A percentile compares a stretch with the other conserved stretches of the same genome.
Evolutionary conservation across 1,140 invertebrate genomes (phyloP).

Genomic region (Drosophila kurseongensis): DNA sequence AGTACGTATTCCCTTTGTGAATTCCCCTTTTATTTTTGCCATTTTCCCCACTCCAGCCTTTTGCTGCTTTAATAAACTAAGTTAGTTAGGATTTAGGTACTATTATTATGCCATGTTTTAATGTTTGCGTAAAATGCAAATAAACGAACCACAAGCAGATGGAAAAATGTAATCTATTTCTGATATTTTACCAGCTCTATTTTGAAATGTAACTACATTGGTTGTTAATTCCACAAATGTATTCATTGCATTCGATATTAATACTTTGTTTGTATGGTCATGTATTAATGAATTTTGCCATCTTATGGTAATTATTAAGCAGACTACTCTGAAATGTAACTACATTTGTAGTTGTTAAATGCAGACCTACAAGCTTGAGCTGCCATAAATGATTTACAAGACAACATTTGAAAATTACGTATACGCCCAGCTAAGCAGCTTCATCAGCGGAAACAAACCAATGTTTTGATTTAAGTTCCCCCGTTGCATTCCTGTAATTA

Average conservation of each 20-base stretch:
- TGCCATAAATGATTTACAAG: not conserved
- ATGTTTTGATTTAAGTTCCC: not conserved
- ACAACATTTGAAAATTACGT: constrained; percentile 3
- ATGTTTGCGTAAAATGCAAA: not conserved
- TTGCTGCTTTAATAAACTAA: constrained; percentile 20
- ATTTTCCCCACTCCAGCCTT: not conserved
- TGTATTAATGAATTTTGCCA: no score
- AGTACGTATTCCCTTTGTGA: constrained; percentile 35
- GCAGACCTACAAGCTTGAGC: not conserved
- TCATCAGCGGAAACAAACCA: not conserved
- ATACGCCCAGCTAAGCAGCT: constrained; percentile 5
- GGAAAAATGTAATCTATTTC: not conserved
- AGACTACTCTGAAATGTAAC: no score
- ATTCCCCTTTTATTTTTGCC: not conserved
- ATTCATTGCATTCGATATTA: no score
- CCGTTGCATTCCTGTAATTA: not conserved
- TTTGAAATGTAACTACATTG: no score
- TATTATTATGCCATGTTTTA: not conserved
- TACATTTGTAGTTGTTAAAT: no score
- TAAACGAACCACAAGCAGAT: not conserved
- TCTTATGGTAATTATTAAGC: no score
- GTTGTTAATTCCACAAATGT: no score
- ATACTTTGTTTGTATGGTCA: no score
- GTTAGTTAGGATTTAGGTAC: constrained; percentile 7
- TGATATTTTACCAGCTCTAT: no score